Base-by-base conservation (phyloP, 2,888 invertebrate species). In the Drosophila fulvimacula region DNA sequence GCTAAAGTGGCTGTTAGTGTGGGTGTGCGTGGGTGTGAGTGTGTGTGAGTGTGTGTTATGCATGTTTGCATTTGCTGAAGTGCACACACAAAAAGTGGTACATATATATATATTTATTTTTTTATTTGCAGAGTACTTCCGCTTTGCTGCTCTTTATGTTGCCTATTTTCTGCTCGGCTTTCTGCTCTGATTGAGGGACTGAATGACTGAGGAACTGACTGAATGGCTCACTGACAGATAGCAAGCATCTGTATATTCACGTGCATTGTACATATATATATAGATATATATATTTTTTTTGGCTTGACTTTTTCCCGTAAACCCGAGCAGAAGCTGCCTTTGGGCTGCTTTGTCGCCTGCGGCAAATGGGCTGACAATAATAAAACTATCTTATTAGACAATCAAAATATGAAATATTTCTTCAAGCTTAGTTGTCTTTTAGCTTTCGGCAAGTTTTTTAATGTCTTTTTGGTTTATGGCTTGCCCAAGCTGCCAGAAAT, bases 71-170 rank as follows among this genome's bases (percentile, higher is more conserved):
- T 48, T 48, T 58, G 42, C 41, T 46, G 41, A 39, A 53, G 27
- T 46, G 57, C 46, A 55, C 56, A 60, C 32, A 65, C 64, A 64
- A 32, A 57, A 53, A 51, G 7, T 27, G 13, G n/a, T 13, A 21
- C 53, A 24, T 1, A 21, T 15, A 42, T 21, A 21, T 27, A 30
- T 39, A 42, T 19, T 6, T 27, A 27, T 46, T 46, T 55, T 44
- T 49, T 52, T 42, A 69, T 81, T 73, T 83, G 69, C 56, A 5
- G 21, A 72, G 63, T 60, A 68, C 79, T 84, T 83, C 66, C 77
- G 84, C 62, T 46, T 66, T 69, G 67, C 46, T 76, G 65, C 71
- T 49, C 64, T 72, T 75, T 66, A 81, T 68, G 68, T 49, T 69
- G 72, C 69, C 72, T 65, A 72, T 77, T 65, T 77, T 62, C 66